phyloP scores from a whole-genome alignment of 1,140 invertebrate genomes.

The Sitodiplosis mosellana region DNA sequence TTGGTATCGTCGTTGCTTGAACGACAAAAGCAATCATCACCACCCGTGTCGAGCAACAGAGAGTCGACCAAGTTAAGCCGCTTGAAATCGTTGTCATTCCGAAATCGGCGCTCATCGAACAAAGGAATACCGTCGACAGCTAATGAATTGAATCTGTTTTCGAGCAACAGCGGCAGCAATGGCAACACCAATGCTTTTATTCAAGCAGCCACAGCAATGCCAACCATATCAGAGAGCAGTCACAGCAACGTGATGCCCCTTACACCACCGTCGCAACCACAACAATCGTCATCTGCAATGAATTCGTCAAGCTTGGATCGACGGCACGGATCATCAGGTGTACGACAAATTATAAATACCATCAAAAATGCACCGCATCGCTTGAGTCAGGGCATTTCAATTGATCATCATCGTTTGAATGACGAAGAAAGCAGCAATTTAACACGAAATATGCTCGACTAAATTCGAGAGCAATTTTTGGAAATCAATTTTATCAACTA shows the following conservation, averaged over 20 bases:
- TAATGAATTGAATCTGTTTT: not conserved
- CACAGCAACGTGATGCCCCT: too few species aligned
- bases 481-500: too few species aligned
- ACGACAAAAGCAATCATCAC: constrained; percentile 9
- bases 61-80: constrained; percentile 13
- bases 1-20: constrained; percentile 18
- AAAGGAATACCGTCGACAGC: not conserved
- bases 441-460: constrained; percentile 14
- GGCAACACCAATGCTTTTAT: too few species aligned
- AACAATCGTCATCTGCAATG: constrained; percentile 2
- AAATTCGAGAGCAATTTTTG: too few species aligned
- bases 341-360: constrained; percentile 7
- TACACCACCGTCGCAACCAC: not conserved
- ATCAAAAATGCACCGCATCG: constrained; percentile 8
- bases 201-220: constrained; percentile 1
- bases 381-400: constrained; percentile 2
- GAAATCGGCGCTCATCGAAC: constrained; percentile 1
- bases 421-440: constrained; percentile 18
- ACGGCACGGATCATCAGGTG: constrained; percentile 2
- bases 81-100: constrained; percentile 20
- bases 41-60: not conserved
- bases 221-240: constrained; percentile 2
- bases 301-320: constrained; percentile 12
- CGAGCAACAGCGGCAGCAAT: too few species aligned
- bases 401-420: constrained; percentile 5